Base-by-base conservation (phyloP, 2,888 invertebrate genomes). In the Drosophila emarginata region DNA sequence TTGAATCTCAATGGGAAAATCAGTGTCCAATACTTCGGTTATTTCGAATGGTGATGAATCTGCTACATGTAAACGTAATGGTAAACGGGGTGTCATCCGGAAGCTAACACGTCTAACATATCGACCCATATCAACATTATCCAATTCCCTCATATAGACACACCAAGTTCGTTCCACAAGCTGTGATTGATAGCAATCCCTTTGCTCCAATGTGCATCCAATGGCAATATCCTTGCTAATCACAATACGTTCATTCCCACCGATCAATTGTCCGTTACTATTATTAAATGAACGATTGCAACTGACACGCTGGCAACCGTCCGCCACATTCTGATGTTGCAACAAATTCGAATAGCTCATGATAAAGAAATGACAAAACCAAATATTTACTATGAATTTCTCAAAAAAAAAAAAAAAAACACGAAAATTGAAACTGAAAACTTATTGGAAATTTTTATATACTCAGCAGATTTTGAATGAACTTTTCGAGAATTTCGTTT, bases 141-240 rank as follows among this genome's bases (percentile, higher is more conserved):
- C 52, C n/a, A 4, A n/a, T 1, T 28, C 37, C 3, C 73, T 68
- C 53, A 82, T 70, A 11, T 82, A 82, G 18, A 82, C 86, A 18
- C 77, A 65, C 82, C 86, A 82, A 0, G 86, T 86, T 0, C 79
- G 84, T 53, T 86, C 82, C 15, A 80, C 75, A 11, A 71, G 51
- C 7, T 50, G 68, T 1, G 79, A 76, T 9, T 69, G 4, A 11
- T 72, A 79, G 40, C 72, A 75, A 18, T 86, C 82, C 14, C 61
- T n/a, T 4, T 54, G n/a, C 60, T 82, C 82, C 45, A 79, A 74
- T n/a, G 64, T 71, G 32, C 82, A 80, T 40, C 82, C 82, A n/a
- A 82, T 36, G 0, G 74, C 1, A 1, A 82, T 56, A 14, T 72
- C 54, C 67, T 77, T 83, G 36, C 67, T 70, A 0, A 82, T 61